phyloP scores from a whole-genome alignment of 2,888 invertebrate species.

The Mythimna loreyi region DNA sequence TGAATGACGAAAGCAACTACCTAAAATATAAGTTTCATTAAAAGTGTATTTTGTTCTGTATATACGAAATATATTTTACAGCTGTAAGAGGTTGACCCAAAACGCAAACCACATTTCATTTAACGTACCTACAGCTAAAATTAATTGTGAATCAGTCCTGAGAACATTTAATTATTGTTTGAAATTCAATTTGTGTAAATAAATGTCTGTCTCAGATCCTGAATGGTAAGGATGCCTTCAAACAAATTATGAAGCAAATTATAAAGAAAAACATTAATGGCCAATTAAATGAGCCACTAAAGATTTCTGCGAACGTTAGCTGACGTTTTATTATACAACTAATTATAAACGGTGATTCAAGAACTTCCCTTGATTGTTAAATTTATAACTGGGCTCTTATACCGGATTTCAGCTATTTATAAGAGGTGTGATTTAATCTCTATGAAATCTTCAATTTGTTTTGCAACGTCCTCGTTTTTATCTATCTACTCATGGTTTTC shows the following conservation, averaged over 20 bases:
- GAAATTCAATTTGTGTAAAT: neutral
- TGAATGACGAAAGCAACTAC: neutral
- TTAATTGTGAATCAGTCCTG: conserved; percentile 25
- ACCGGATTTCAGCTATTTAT: conserved; percentile 61
- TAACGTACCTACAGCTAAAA: conserved; percentile 26
- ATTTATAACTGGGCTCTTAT: conserved; percentile 57
- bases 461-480: conserved; percentile 25
- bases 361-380: conserved; percentile 60
- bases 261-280: conserved; percentile 11
- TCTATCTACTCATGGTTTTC: conserved; percentile 23
- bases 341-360: conserved; percentile 64
- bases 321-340: conserved; percentile 56
- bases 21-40: conserved; percentile 26
- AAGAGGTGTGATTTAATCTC: conserved; percentile 57
- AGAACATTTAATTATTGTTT: conserved; percentile 8
- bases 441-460: conserved; percentile 38
- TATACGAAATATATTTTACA: conserved; percentile 21
- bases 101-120: conserved; percentile 29
- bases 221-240: neutral
- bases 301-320: conserved; percentile 27
- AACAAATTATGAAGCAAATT: neutral
- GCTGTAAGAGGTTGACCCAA: conserved; percentile 25
- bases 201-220: neutral
- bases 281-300: conserved; percentile 27
- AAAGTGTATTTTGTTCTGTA: conserved; percentile 15